Conservation (phyloP, 2,797 vertebrate species). For the Rhinatrema bivittatum region DNA sequence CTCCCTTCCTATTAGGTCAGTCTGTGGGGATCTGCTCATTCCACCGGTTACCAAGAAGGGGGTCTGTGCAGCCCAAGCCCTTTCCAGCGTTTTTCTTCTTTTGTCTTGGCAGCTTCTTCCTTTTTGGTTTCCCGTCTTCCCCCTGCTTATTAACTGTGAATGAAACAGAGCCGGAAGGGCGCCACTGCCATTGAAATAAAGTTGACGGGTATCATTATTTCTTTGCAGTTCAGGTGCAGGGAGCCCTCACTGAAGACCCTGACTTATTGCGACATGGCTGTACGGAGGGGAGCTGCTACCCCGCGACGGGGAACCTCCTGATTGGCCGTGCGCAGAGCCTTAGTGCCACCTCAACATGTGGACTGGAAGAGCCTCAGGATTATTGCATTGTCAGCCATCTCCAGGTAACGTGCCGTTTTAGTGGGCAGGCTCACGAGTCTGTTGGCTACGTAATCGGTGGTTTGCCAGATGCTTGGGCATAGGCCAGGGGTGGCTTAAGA, state of each 20-base stretch:
- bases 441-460: slow-evolving; percentile 12
- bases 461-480: slow-evolving; percentile 63
- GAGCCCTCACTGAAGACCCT: slow-evolving; percentile 46
- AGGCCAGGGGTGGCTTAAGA: too few relatives aligned
- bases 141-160: too few relatives aligned
- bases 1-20: too few relatives aligned
- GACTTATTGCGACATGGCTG: slow-evolving; percentile 58
- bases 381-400: slow-evolving; percentile 82
- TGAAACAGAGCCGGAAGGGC: too few relatives aligned
- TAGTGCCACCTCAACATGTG: slow-evolving; percentile 68
- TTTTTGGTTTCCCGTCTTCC: too few relatives aligned
- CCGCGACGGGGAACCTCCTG: slow-evolving; percentile 75
- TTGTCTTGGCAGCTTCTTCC: too few relatives aligned
- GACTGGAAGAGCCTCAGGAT: slow-evolving; percentile 49
- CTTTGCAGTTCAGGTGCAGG: slow-evolving; percentile 6
- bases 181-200: too few relatives aligned
- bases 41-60: too few relatives aligned
- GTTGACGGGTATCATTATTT: too few relatives aligned
- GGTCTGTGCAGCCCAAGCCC: too few relatives aligned
- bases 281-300: slow-evolving; percentile 70
- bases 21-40: too few relatives aligned
- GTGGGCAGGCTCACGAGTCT: neutral
- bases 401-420: slow-evolving; percentile 52
- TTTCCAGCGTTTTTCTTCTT: too few relatives aligned
- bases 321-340: slow-evolving; percentile 65